phyloP scores from a whole-genome alignment of 2,888 invertebrate genomes.

The Hymenopus coronatus region DNA sequence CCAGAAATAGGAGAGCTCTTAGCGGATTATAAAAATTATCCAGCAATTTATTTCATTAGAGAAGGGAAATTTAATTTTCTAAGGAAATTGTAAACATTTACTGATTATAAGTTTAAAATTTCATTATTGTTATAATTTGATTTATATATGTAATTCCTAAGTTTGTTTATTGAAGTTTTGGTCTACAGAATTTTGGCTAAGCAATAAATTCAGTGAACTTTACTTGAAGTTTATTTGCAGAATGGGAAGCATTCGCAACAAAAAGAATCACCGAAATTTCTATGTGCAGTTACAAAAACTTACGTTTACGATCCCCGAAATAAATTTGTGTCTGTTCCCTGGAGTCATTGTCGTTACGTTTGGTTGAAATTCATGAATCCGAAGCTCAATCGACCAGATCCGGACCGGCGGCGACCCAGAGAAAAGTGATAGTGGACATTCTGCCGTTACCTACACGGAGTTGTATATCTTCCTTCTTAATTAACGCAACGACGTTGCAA shows the following conservation, averaged over 20 bases:
- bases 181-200: background rate
- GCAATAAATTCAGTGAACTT: background rate
- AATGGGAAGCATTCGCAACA: background rate
- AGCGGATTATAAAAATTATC: no score
- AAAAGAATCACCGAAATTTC: background rate
- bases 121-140: no score
- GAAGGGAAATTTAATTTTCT: no score
- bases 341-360: background rate
- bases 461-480: background rate
- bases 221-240: background rate
- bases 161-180: no score
- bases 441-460: background rate
- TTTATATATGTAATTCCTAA: no score
- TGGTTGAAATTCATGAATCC: background rate
- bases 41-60: no score
- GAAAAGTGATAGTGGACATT: background rate
- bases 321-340: background rate
- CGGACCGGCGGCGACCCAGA: background rate
- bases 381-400: background rate
- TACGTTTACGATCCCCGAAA: background rate
- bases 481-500: background rate
- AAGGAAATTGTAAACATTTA: no score
- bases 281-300: background rate
- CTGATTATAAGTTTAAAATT: no score
- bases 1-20: no score